Evolutionary conservation across 2,797 vertebrate genomes (phyloP), one percentile per base, ranked within the genome.

Genomic region (Sebastiscus tertius): DNA sequence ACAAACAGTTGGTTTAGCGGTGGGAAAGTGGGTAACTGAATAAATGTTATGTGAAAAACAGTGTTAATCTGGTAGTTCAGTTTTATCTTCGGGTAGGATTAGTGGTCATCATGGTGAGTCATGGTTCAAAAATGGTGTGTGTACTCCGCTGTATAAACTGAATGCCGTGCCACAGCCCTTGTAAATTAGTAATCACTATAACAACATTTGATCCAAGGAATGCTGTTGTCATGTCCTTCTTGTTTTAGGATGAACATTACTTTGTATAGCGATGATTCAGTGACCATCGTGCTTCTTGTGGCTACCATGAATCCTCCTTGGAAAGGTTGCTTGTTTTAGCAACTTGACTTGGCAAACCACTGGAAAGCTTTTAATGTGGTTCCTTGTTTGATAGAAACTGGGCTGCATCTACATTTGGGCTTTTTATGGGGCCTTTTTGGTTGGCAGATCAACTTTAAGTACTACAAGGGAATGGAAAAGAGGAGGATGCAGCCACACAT

Each of bases 281-380:
- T 74, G 81, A 89, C 85, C 80, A 83, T 79, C 59, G 1, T 76
- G 80, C 59, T 77, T 82, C 62, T 87, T 89, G 84, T 84, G 86
- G 89, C 60, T 75, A 70, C 72, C 77, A 88, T 65, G 75, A 92
- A 83, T 83, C 86, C 79, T 76, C 24, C n/a, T 88, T 80, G 76
- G 79, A 89, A 89, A 84, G 46, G 52, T 77, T 66, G 83, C 83
- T 88, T 90, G 84, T 88, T 90, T 90, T 87, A 87, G 87, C 64
- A 84, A 82, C 84, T 88, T 82, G 70, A 87, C 81, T 89, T 87
- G 84, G 85, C 80, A 87, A 90, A 87, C 87, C 87, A 76, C 89
- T 81, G 62, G 67, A 88, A 82, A 75, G 60, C 82, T 81, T 90
- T 86, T 87, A 87, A 87, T 89, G 89, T 87, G 88, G 87, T 76